Conservation (phyloP, 2,888 invertebrate species). For the Eristalis arbustorum region DNA sequence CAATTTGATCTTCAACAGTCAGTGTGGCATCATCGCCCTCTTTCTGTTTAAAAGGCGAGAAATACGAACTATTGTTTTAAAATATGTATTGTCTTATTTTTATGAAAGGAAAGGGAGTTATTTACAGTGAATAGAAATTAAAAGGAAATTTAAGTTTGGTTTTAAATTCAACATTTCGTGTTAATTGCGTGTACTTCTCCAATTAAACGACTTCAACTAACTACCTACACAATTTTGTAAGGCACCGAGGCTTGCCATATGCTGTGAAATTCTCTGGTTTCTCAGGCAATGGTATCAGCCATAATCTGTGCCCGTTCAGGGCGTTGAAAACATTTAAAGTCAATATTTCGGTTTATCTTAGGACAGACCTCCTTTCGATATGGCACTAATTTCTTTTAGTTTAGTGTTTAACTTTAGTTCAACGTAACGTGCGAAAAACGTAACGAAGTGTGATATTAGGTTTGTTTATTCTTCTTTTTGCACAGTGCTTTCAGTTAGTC, state of each 20-base stretch:
- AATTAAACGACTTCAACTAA: background rate
- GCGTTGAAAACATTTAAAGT: no score
- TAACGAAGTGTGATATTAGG: conserved; percentile 6
- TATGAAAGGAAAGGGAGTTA: no score
- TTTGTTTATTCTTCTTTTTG: background rate
- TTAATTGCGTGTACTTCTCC: background rate
- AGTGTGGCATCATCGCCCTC: conserved; percentile 58
- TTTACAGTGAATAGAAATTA: background rate
- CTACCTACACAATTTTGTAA: no score
- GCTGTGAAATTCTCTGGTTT: no score
- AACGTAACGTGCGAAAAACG: background rate
- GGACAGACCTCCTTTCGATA: background rate
- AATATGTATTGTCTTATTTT: background rate
- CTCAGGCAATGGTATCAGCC: no score
- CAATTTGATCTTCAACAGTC: conserved; percentile 62
- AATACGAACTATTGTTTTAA: conserved; percentile 52
- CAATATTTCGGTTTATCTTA: background rate
- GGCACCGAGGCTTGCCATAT: no score
- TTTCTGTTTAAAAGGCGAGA: conserved; percentile 65
- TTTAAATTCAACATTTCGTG: background rate
- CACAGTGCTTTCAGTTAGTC: conserved; percentile 19
- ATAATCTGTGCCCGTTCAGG: no score
- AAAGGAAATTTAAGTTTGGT: background rate
- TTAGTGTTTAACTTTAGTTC: background rate
- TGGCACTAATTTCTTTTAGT: background rate